These are phyloP conservation scores for Mohoua ochrocephala DNA, from an alignment of 2,113 vertebrate genomes.

Conservation along the genomic window DNA sequence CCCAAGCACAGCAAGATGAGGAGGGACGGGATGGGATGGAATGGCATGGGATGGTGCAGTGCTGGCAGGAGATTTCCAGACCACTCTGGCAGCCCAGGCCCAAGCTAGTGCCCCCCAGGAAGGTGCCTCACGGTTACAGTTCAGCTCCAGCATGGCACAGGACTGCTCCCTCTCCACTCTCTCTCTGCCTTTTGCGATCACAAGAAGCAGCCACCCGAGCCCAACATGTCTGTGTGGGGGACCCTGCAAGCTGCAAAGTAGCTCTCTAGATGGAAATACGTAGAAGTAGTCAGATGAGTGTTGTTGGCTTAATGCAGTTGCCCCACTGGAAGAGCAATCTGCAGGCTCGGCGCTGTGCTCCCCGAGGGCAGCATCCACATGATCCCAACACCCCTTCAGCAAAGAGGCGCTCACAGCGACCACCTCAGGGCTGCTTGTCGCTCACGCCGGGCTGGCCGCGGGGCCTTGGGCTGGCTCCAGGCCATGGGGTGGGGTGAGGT, in stretches of 20 bases:
- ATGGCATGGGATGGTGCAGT: background rate
- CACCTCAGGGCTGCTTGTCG: background rate
- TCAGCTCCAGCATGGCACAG: background rate
- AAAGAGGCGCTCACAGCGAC: background rate
- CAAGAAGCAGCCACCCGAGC: background rate
- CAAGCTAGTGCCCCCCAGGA: background rate
- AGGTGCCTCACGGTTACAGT: background rate
- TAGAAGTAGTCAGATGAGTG: background rate
- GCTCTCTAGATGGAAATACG: background rate
- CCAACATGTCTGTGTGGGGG: background rate
- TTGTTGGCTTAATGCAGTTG: conserved; percentile 10
- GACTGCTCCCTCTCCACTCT: background rate
- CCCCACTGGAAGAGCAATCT: background rate
- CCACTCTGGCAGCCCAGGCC: background rate
- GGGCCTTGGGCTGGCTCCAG: background rate
- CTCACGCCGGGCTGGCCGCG: fast-evolving
- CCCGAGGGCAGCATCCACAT: background rate
- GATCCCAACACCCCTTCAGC: background rate
- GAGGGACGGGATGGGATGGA: background rate
- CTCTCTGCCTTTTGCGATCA: background rate
- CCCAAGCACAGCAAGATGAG: background rate
- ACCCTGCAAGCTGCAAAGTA: background rate
- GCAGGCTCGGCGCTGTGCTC: background rate
- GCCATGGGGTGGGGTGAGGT: background rate
- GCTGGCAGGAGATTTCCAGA: background rate